A percentile compares a stretch with the other conserved stretches of the same genome.
Evolutionary conservation across 2,113 vertebrate genomes (phyloP).

Genomic region (Gobio gobio): DNA sequence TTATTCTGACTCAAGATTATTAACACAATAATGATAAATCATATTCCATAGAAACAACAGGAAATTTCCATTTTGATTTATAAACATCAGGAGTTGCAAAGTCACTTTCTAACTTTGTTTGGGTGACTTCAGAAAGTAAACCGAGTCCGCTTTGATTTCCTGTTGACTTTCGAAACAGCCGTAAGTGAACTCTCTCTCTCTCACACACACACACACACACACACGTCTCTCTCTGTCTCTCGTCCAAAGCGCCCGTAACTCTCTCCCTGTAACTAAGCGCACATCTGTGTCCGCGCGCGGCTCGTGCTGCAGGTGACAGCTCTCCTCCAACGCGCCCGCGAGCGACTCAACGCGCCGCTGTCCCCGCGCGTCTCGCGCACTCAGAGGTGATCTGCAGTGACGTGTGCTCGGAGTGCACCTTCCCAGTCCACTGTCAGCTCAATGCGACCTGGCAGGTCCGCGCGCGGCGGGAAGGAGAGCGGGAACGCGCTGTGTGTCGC

Average conservation of each 20-base stretch:
- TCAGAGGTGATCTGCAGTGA: conserved; percentile 77
- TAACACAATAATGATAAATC: too few species aligned
- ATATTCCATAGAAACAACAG: too few species aligned
- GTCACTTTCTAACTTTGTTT: background rate
- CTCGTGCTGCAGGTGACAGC: conserved; percentile 57
- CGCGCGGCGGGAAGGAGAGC: conserved; percentile 63
- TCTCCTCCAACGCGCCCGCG: conserved; percentile 74
- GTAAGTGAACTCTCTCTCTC: background rate
- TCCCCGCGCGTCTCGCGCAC: conserved; percentile 30
- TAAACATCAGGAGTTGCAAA: background rate
- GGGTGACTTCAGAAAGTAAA: background rate
- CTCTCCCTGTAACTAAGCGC: conserved; percentile 6
- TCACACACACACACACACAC: too few species aligned
- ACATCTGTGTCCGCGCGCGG: conserved; percentile 20
- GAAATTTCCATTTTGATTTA: too few species aligned
- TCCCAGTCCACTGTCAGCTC: conserved; percentile 79
- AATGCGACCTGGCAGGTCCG: conserved; percentile 81
- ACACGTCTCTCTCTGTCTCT: conserved; percentile 16
- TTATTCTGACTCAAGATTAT: too few species aligned
- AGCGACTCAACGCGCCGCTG: conserved; percentile 2
- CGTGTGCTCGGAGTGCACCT: conserved; percentile 82
- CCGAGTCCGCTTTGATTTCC: conserved; percentile 1
- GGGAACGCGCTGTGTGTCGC: conserved; percentile 48
- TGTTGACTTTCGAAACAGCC: conserved; percentile 6
- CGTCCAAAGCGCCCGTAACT: background rate